A percentile compares a stretch with the other conserved stretches of the same genome.
These are phyloP conservation scores for Cydia splendana DNA, from an alignment of 1,140 invertebrate species.

Conservation along the genomic window DNA sequence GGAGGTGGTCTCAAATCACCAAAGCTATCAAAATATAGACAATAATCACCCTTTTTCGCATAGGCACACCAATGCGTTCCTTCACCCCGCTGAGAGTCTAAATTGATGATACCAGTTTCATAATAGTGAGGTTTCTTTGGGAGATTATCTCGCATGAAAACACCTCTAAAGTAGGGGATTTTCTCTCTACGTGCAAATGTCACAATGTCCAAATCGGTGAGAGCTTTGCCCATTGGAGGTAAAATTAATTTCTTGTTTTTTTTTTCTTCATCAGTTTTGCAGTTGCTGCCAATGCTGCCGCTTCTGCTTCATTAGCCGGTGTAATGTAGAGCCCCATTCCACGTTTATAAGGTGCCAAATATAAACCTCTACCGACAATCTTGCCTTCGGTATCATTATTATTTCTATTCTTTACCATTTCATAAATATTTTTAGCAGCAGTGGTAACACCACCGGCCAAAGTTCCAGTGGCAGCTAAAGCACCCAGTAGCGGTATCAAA, in stretches of 20 bases:
- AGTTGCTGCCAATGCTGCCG: too few species aligned
- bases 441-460: not conserved
- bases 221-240: not conserved
- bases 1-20: not conserved
- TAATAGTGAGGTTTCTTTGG: not conserved
- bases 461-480: not conserved
- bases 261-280: not conserved
- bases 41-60: not conserved
- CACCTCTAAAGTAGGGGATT: not conserved
- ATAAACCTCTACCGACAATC: not conserved
- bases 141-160: not conserved
- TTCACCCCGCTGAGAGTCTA: not conserved
- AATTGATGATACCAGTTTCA: not conserved
- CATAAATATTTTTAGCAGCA: constrained; percentile 5
- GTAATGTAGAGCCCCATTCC: not conserved
- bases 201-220: not conserved
- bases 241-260: constrained; percentile 10
- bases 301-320: not conserved
- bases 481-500: not conserved
- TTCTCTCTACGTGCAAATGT: not conserved
- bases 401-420: not conserved
- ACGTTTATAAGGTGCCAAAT: not conserved
- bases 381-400: not conserved
- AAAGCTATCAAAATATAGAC: constrained; percentile 8
- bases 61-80: constrained; percentile 1